These are phyloP conservation scores for Oenanthe oenanthe DNA, from an alignment of 2,113 vertebrate species.

Conservation along the genomic window DNA sequence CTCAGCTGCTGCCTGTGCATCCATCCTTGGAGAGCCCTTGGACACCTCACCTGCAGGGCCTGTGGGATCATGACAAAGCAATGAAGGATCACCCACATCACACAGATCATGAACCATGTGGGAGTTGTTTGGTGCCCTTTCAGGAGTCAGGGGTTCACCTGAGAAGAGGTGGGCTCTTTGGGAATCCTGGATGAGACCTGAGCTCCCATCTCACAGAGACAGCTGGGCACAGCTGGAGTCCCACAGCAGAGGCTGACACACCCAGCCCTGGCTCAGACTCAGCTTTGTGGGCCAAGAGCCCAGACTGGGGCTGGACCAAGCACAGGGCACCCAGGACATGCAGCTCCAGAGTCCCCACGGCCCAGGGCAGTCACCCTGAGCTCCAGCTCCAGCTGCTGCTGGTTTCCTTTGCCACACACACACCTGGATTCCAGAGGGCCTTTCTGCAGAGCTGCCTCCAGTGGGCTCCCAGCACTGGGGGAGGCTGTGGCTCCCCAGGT, in stretches of 20 bases:
- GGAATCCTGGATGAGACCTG: neutral
- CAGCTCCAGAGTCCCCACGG: rapidly evolving
- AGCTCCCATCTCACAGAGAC: neutral
- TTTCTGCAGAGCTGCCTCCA: neutral
- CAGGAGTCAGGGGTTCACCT: neutral
- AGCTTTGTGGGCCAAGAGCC: neutral
- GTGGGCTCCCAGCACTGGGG: rapidly evolving
- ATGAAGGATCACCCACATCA: neutral
- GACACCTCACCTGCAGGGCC: rapidly evolving
- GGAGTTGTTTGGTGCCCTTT: neutral
- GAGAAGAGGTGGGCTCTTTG: neutral
- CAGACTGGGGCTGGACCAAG: neutral
- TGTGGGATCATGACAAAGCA: neutral
- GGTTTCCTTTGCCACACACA: neutral
- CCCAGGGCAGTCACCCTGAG: rapidly evolving
- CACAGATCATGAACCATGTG: neutral
- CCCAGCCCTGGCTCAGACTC: neutral
- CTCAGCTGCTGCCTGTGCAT: neutral
- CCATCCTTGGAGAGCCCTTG: rapidly evolving
- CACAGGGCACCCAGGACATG: rapidly evolving
- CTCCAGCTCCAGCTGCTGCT: neutral
- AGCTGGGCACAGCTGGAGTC: neutral
- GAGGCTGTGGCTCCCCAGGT: neutral
- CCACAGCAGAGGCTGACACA: neutral
- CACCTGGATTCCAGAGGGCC: neutral